Percentiles rank a stretch among this genome's conserved stretches.
These are phyloP conservation scores for Augochlora pura DNA, from an alignment of 1,140 invertebrate genomes.

Conservation along the genomic window DNA sequence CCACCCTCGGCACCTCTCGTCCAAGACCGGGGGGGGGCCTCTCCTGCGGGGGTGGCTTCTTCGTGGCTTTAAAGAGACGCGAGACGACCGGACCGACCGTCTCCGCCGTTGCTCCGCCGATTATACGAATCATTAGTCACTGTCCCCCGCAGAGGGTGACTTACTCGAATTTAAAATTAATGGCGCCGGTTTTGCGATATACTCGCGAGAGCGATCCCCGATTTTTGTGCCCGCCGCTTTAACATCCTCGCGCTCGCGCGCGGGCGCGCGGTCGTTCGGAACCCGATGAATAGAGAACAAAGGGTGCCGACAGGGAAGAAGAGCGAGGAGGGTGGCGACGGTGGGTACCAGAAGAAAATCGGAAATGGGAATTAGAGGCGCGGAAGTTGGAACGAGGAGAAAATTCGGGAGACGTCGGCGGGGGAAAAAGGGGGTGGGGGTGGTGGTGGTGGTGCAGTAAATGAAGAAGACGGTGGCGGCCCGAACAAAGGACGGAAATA, in stretches of 20 bases:
- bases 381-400: slow-evolving; percentile 24
- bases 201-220: slow-evolving; percentile 49
- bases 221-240: slow-evolving; percentile 68
- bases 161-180: slow-evolving; percentile 70
- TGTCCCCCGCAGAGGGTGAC: slow-evolving; percentile 63
- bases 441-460: no score
- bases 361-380: slow-evolving; percentile 20
- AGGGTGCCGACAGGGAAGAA: no score
- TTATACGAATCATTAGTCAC: slow-evolving; percentile 69
- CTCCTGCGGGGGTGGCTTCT: slow-evolving; percentile 55
- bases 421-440: background rate
- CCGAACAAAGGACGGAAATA: slow-evolving; percentile 26
- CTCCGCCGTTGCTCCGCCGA: slow-evolving; percentile 41
- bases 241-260: slow-evolving; percentile 42
- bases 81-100: slow-evolving; percentile 56
- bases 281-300: slow-evolving; percentile 11
- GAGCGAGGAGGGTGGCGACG: background rate
- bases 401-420: background rate
- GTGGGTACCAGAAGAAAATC: background rate
- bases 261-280: slow-evolving; percentile 20
- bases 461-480: slow-evolving; percentile 4
- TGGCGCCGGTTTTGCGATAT: slow-evolving; percentile 66
- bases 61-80: slow-evolving; percentile 60
- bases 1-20: slow-evolving; percentile 53
- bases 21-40: slow-evolving; percentile 33